Evolutionary conservation across 2,888 invertebrate species (phyloP), one percentile per base, ranked within the genome.

Genomic region (Agrilus mali): DNA sequence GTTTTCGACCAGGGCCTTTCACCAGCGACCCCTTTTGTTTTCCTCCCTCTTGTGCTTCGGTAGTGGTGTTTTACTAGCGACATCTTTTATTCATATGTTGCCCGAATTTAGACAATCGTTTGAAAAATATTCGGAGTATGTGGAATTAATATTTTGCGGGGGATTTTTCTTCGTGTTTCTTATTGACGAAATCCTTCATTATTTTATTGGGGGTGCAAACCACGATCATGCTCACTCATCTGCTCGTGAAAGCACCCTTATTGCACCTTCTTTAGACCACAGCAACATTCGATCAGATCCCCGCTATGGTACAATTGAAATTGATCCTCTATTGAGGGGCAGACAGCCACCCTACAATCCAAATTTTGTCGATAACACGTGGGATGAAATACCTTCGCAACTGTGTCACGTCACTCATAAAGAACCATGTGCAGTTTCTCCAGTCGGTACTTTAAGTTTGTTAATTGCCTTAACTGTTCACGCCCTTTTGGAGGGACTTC

Each of bases 31-130:
- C 1, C 60, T 85, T 2, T 55, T 78, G 2, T 69, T 84, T 1
- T 85, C 86, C 1, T 71, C 78, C 13, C 64, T 85, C 7, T 68
- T 88, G 2, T 87, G 86, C 58, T 86, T 85, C 55, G 88, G 88
- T 3, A 86, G 82, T 6, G 88, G 88, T 1, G 82, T 88, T 16
- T 70, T 88, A 4, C 64, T 88, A 4, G 78, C 85, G 1, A 88
- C 88, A 1, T 77, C 86, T 0, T 52, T 86, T 31, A 71, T 84
- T 14, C 88, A 88, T 64, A 84, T 88, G 71, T 65, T 88, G 4
- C 86, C 86, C n/a, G 87, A 88, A 70, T 78, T 82, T 17, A 71
- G 82, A 41, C 74, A 77, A 46, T 45, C 50, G 20, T 37, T 55
- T 16, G 43, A 71, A 73, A 42, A 54, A 10, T 58, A 57, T 42